Conservation (phyloP, 2,888 invertebrate species). For the Hydriomena furcata region DNA sequence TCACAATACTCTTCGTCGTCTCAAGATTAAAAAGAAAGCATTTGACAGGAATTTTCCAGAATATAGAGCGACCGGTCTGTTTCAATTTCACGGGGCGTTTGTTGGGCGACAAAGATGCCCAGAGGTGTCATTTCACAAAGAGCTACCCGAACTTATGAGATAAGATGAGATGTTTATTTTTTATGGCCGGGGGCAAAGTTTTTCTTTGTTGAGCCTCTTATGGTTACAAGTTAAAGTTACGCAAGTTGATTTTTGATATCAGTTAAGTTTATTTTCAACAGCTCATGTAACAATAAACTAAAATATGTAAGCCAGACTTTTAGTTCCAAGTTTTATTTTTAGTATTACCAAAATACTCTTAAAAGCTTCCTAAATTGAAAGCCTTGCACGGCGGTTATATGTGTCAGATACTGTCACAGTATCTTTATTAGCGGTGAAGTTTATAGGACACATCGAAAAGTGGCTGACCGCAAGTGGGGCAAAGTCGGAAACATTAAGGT, state of each 20-base stretch:
- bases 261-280: not conserved
- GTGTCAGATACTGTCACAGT: conserved; percentile 43
- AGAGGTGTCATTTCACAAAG: conserved; percentile 76
- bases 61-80: conserved; percentile 69
- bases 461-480: conserved; percentile 71
- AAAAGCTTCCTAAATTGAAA: conserved; percentile 25
- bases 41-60: conserved; percentile 60
- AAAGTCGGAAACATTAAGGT: conserved; percentile 81
- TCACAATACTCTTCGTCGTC: conserved; percentile 42
- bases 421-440: conserved; percentile 56
- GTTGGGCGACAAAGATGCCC: conserved; percentile 77
- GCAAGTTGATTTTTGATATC: conserved; percentile 1
- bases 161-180: conserved; percentile 64
- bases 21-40: conserved; percentile 57
- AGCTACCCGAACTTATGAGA: conserved; percentile 68
- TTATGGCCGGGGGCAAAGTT: conserved; percentile 52
- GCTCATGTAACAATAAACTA: not conserved
- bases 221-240: conserved; percentile 17
- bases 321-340: too few species aligned
- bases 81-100: conserved; percentile 82
- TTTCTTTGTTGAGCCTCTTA: conserved; percentile 42
- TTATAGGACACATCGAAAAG: conserved; percentile 62
- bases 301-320: not conserved
- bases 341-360: not conserved
- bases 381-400: conserved; percentile 29